These are phyloP conservation scores for Sminthurinus signatus DNA, from an alignment of 1,140 invertebrate species.

Conservation along the genomic window DNA sequence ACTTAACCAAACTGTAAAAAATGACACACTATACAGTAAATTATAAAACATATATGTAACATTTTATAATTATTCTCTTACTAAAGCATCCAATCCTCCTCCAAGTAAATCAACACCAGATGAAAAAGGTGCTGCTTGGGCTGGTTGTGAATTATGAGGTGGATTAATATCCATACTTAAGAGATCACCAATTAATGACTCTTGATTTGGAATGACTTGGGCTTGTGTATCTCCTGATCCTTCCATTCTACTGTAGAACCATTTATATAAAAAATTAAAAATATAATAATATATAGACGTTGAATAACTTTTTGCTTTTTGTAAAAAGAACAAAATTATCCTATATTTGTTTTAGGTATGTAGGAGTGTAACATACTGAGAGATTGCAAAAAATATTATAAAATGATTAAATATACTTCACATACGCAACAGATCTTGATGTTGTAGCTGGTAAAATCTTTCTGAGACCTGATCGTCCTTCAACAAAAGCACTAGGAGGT, in stretches of 20 bases:
- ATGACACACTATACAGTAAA: too few relatives aligned
- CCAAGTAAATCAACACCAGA: slow-evolving; percentile 62
- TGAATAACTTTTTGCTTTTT: too few relatives aligned
- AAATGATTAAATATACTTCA: neutral
- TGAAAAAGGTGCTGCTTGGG: slow-evolving; percentile 49
- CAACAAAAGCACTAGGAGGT: slow-evolving; percentile 97
- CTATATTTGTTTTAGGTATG: neutral
- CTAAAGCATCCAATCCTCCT: slow-evolving; percentile 73
- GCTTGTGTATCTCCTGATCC: slow-evolving; percentile 43
- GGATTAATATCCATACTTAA: slow-evolving; percentile 88
- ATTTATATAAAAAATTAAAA: neutral
- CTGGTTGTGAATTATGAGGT: slow-evolving; percentile 44
- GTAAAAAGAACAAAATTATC: too few relatives aligned
- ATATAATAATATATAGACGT: too few relatives aligned
- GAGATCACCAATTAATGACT: slow-evolving; percentile 93
- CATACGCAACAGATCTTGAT: slow-evolving; percentile 21
- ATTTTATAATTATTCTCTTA: slow-evolving; percentile 48
- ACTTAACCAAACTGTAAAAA: too few relatives aligned
- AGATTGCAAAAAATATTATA: neutral
- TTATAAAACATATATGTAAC: too few relatives aligned
- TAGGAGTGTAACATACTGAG: too few relatives aligned
- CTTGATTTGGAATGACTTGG: slow-evolving; percentile 78
- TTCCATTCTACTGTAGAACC: slow-evolving; percentile 27
- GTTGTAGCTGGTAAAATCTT: slow-evolving; percentile 52
- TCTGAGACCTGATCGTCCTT: slow-evolving; percentile 57